Conservation (phyloP, 1,140 invertebrate species). For the Hirudo medicinalis region DNA sequence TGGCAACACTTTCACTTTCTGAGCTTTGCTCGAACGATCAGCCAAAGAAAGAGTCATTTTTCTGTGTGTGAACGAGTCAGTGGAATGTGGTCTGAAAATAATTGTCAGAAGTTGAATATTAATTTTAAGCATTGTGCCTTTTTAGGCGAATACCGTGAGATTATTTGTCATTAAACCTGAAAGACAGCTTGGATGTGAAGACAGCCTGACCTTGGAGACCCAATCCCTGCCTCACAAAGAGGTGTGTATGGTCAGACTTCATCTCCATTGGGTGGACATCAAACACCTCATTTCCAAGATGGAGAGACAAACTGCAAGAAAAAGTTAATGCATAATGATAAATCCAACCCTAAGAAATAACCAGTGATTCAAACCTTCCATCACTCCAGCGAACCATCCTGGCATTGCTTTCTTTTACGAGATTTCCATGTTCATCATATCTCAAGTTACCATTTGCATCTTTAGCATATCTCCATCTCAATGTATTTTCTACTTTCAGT, state of each 20-base stretch:
- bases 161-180: constrained; percentile 53
- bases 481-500: constrained; percentile 79
- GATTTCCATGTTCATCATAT: constrained; percentile 49
- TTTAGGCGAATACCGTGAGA: background rate
- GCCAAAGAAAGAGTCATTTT: constrained; percentile 97
- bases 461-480: constrained; percentile 77
- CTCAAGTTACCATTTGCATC: constrained; percentile 53
- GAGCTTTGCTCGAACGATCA: constrained; percentile 86
- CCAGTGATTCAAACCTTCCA: constrained; percentile 47
- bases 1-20: constrained; percentile 88
- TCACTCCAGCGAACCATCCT: constrained; percentile 93
- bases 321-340: constrained; percentile 13
- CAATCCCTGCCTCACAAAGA: constrained; percentile 90
- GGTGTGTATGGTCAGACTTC: constrained; percentile 79
- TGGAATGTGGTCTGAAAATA: constrained; percentile 65
- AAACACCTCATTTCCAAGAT: constrained; percentile 92
- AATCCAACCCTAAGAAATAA: background rate
- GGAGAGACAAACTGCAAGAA: constrained; percentile 70
- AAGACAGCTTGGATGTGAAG: constrained; percentile 87
- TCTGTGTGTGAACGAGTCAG: constrained; percentile 91
- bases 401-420: constrained; percentile 82
- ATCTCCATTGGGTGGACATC: constrained; percentile 84
- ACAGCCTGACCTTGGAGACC: constrained; percentile 93
- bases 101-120: background rate
- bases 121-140: background rate